Conservation (phyloP, 2,888 invertebrate genomes). For the Nephrotoma guestfalica region DNA sequence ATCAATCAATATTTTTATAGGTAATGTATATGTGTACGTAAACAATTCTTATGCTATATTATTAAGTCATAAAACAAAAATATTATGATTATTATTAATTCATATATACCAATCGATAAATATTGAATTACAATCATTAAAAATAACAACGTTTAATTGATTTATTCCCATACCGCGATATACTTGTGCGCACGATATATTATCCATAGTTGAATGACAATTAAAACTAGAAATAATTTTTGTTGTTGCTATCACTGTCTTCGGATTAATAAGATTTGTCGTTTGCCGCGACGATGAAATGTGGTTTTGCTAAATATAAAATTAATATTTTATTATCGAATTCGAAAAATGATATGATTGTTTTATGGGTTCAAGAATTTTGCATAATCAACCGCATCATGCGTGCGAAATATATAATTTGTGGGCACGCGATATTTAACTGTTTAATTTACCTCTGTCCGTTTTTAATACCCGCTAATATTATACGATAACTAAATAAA, state of each 20-base stretch:
- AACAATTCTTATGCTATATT: too few relatives aligned
- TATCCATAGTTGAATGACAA: not conserved
- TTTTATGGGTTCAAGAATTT: not conserved
- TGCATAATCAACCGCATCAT: not conserved
- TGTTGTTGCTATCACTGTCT: not conserved
- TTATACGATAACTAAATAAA: not conserved
- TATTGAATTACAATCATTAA: not conserved
- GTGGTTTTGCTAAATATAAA: too few relatives aligned
- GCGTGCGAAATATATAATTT: not conserved
- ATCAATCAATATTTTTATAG: too few relatives aligned
- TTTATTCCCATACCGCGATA: not conserved
- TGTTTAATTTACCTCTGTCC: not conserved
- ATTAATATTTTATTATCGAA: not conserved
- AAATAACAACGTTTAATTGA: not conserved
- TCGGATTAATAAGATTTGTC: not conserved
- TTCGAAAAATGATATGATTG: not conserved
- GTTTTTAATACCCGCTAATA: not conserved
- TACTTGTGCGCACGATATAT: not conserved
- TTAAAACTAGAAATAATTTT: not conserved
- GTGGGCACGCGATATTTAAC: not conserved
- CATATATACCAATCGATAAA: not conserved
- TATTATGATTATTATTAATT: too few relatives aligned
- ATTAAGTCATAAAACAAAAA: too few relatives aligned
- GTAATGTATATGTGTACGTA: too few relatives aligned
- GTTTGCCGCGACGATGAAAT: not conserved